phyloP scores from a whole-genome alignment of 53 echinoderm and acorn worm species.

The Temnopleurus reevesii region DNA sequence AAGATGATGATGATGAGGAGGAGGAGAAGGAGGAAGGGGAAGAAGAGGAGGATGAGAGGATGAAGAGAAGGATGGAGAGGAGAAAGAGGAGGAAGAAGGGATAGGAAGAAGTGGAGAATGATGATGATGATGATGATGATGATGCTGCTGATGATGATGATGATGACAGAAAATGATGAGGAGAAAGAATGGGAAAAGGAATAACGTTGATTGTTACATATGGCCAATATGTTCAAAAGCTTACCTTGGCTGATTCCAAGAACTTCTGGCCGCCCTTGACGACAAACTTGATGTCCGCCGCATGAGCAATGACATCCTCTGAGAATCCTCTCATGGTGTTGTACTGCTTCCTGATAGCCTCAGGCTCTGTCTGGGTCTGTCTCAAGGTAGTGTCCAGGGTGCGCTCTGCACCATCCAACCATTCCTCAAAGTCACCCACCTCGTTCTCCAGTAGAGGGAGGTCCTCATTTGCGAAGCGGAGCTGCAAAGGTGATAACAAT shows the following conservation, averaged over 20 bases:
- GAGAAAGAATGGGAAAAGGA: no score
- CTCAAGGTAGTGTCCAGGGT: conserved; percentile 70
- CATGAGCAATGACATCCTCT: conserved; percentile 88
- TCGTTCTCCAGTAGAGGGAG: conserved; percentile 88
- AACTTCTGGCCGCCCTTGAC: conserved; percentile 90
- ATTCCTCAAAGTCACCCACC: conserved; percentile 75
- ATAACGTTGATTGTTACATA: no score
- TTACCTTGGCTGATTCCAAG: conserved; percentile 89
- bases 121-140: no score
- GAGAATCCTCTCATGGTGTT: conserved; percentile 73
- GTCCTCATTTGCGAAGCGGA: conserved; percentile 83
- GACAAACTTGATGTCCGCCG: conserved; percentile 92
- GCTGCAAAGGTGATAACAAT: no score
- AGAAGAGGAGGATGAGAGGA: no score
- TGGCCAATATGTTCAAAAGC: background rate
- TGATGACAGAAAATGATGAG: no score
- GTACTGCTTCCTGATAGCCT: conserved; percentile 79
- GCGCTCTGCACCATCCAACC: conserved; percentile 85
- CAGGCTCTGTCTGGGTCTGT: conserved; percentile 74
- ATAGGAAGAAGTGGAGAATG: no score
- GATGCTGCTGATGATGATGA: no score
- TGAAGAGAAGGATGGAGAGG: no score
- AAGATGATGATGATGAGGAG: no score
- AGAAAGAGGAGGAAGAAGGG: no score
- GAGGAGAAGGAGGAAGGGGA: no score